Evolutionary conservation across 1,140 invertebrate genomes (phyloP).

Genomic region (Aphaenogaster rudis): DNA sequence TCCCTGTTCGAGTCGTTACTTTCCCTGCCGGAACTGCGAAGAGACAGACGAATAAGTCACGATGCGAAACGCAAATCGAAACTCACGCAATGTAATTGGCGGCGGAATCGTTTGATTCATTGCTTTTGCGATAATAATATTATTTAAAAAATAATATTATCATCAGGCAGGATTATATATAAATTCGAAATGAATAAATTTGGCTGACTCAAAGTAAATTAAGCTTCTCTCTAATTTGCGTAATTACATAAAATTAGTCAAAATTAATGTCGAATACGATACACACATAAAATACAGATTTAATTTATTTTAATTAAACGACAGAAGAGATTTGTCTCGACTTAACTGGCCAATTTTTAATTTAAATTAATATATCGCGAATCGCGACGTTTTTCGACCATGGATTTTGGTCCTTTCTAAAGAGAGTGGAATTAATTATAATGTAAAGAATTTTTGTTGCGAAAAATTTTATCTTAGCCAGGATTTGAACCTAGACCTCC

Average conservation of each 20-base stretch:
- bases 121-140: not conserved
- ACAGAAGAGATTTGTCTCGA: no score
- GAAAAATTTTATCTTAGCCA: no score
- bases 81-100: not conserved
- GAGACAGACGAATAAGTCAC: not conserved
- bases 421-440: no score
- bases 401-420: no score
- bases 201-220: no score
- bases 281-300: not conserved
- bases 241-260: not conserved
- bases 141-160: not conserved
- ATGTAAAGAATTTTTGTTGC: no score
- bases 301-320: not conserved
- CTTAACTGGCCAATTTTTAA: no score
- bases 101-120: not conserved
- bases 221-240: not conserved
- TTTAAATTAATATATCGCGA: no score
- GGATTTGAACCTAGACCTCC: no score
- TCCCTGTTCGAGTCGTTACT: constrained; percentile 19
- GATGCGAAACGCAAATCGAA: constrained; percentile 6
- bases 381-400: no score
- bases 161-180: not conserved
- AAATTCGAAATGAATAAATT: not conserved
- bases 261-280: not conserved
- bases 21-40: constrained; percentile 3